Evolutionary conservation across 1,140 invertebrate species (phyloP).

Genomic region (Neodiprion fabricii): DNA sequence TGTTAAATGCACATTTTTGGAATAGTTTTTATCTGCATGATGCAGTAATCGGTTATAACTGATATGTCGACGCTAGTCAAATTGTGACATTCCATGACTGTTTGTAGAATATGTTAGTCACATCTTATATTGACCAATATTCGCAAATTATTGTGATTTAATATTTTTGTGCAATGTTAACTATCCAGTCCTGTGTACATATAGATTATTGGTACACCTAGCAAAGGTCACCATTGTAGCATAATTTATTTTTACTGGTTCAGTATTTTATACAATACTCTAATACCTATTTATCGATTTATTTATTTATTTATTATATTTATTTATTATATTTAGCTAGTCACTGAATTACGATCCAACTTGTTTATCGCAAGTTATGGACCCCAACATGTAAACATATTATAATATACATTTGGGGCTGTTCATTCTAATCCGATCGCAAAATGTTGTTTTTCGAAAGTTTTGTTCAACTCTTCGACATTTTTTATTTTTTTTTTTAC

Average conservation of each 20-base stretch:
- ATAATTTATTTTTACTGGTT: slow-evolving; percentile 24
- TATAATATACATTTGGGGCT: neutral
- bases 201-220: slow-evolving; percentile 28
- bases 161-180: slow-evolving; percentile 47
- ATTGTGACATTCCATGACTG: neutral
- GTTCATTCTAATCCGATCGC: too few species aligned
- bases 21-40: neutral
- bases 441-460: neutral
- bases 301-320: slow-evolving; percentile 16
- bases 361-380: neutral
- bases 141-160: slow-evolving; percentile 31
- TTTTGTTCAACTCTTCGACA: slow-evolving; percentile 17
- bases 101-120: neutral
- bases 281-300: slow-evolving; percentile 25
- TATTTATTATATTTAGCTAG: slow-evolving; percentile 25
- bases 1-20: neutral
- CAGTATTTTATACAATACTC: slow-evolving; percentile 16
- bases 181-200: slow-evolving; percentile 36
- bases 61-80: neutral
- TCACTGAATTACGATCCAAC: neutral
- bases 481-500: slow-evolving; percentile 12
- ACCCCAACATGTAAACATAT: slow-evolving; percentile 22
- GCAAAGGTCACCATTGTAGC: slow-evolving; percentile 13
- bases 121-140: slow-evolving; percentile 23
- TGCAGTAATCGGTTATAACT: neutral